Base-by-base conservation (phyloP, 1,140 invertebrate genomes). In the Phymorhynchus buccinoides region DNA sequence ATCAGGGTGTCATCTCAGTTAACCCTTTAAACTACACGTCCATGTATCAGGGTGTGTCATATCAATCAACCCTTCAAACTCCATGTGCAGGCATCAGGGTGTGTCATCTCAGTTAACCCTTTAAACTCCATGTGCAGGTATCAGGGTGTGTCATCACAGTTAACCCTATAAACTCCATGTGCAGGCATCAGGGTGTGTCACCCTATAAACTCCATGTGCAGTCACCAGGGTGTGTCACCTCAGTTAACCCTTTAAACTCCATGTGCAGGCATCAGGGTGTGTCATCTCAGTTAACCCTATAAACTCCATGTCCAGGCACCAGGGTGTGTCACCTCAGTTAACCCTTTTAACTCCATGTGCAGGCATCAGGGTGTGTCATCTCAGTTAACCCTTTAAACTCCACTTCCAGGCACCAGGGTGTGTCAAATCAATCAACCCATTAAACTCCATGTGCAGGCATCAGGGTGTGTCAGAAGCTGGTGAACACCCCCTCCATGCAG, bases 331-430 rank as follows among this genome's bases (percentile, higher is more conserved):
- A 27, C 27, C 27, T n/a, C 62, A 27, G 30, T 68, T 48, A 9
- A 6, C 44, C 68, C 32, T 30, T 73, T 30, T 14, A 30, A 14
- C 39, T 27, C 16, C 62, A 41, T 41, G 3, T 73, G 1, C 75
- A 87, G 87, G 86, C 1, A 86, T 88, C 16, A 35, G n/a, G 32
- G 68, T 73, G 68, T 66, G 62, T 66, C 62, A 66, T 82, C 83
- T 86, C 9, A 12, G 62, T 4, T 4, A 30, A 1, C 16, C n/a
- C 14, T 0, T 73, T 30, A 18, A 30, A 35, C 32, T 73, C 27
- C 35, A 27, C 37, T 27, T 52, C 22, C 62, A 66, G 62, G 62
- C 4, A 66, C 30, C 62, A 66, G 62, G 62, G 62, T 66, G 9
- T 66, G 62, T 52, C 62, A 66, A 66, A 4, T 6, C 62, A 66